Percentiles rank a stretch among this genome's conserved stretches.
These are phyloP conservation scores for Porphyrio hochstetteri DNA, from an alignment of 2,113 vertebrate species.

Conservation along the genomic window DNA sequence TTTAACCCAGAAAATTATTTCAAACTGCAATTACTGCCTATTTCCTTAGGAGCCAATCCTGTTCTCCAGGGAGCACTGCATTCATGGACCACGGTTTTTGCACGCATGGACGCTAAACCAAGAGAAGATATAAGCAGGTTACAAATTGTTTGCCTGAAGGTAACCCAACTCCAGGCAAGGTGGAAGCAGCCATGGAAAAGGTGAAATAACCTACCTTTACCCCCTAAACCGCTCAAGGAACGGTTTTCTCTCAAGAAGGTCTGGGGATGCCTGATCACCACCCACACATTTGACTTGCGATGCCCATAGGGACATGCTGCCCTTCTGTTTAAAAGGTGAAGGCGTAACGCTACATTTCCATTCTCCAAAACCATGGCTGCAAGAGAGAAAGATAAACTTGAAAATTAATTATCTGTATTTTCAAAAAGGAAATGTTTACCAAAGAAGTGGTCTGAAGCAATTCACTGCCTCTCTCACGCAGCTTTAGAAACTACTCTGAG, in stretches of 20 bases:
- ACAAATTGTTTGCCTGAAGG: not conserved
- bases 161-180: not conserved
- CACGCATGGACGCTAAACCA: not conserved
- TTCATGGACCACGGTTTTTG: not conserved
- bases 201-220: not conserved
- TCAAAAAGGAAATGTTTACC: rapidly evolving
- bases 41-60: not conserved
- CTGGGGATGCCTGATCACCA: not conserved
- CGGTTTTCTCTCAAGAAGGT: not conserved
- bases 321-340: not conserved
- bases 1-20: not conserved
- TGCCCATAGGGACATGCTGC: not conserved
- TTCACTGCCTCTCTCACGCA: not conserved
- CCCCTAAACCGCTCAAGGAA: not conserved
- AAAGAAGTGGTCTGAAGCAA: not conserved
- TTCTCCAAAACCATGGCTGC: not conserved
- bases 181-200: not conserved
- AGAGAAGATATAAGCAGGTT: not conserved
- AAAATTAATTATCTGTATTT: not conserved
- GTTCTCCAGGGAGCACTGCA: not conserved
- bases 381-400: not conserved
- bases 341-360: not conserved
- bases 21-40: not conserved
- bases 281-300: not conserved
- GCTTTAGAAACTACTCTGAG: not conserved